phyloP scores from a whole-genome alignment of 2,888 invertebrate genomes.

The Zonitis immaculata region DNA sequence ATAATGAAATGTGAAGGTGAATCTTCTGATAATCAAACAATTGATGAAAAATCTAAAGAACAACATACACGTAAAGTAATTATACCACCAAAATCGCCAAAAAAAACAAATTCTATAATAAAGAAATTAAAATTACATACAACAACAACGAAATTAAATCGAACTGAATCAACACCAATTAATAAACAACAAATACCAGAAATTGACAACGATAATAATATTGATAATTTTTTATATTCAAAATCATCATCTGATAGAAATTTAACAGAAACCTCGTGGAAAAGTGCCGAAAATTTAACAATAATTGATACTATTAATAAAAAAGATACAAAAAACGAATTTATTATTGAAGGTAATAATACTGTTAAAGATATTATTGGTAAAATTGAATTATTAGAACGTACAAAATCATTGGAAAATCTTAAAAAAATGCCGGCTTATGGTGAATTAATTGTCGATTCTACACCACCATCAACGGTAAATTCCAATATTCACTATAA shows the following conservation, averaged over 20 bases:
- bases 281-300: constrained; percentile 34
- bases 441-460: constrained; percentile 44
- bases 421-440: constrained; percentile 45
- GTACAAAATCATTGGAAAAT: constrained; percentile 42
- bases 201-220: constrained; percentile 32
- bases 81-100: constrained; percentile 27
- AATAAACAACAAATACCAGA: constrained; percentile 35
- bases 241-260: constrained; percentile 41
- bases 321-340: constrained; percentile 10
- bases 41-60: constrained; percentile 16
- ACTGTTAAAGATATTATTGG: constrained; percentile 1
- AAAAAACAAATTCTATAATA: constrained; percentile 31
- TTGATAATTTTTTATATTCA: constrained; percentile 30
- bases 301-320: neutral
- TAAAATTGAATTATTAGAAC: constrained; percentile 20
- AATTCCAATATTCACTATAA: constrained; percentile 11
- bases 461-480: constrained; percentile 33
- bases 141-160: neutral
- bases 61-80: constrained; percentile 24
- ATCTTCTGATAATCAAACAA: constrained; percentile 15
- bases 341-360: constrained; percentile 24
- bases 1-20: constrained; percentile 34
- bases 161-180: constrained; percentile 25
- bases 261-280: constrained; percentile 37
- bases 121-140: constrained; percentile 37